A percentile compares a stretch with the other conserved stretches of the same genome.
Evolutionary conservation across 2,113 vertebrate species (phyloP).

Genomic region (Hemicordylus capensis): DNA sequence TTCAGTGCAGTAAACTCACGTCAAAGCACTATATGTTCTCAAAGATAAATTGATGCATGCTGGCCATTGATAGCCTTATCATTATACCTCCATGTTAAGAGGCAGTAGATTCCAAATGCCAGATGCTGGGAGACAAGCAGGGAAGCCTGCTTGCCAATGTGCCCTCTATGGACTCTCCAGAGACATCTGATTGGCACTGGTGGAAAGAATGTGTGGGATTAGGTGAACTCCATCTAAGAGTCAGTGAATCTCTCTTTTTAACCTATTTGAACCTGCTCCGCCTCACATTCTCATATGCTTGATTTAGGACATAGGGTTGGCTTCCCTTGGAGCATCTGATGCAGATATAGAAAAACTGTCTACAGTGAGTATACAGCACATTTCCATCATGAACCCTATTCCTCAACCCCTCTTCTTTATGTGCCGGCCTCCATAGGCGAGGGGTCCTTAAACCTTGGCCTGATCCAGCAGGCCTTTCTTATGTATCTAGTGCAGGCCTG

Average conservation of each 20-base stretch:
- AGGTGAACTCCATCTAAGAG: background rate
- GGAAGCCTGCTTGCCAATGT: no score
- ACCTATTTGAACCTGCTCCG: background rate
- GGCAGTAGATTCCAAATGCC: background rate
- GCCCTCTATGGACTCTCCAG: background rate
- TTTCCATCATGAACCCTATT: constrained; percentile 29
- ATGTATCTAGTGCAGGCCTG: no score
- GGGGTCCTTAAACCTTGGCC: no score
- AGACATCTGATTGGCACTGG: background rate
- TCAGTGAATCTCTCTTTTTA: background rate
- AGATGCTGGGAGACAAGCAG: background rate
- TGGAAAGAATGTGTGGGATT: background rate
- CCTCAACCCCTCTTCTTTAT: no score
- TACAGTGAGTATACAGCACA: constrained; percentile 72
- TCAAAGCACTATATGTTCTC: background rate
- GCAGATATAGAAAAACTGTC: constrained; percentile 88
- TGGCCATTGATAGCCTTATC: no score
- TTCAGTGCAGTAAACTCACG: background rate
- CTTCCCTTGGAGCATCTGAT: constrained; percentile 86
- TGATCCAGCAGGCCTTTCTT: no score
- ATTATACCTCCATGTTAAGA: no score
- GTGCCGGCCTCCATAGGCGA: no score
- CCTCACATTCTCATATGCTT: constrained; percentile 34
- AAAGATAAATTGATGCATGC: no score
- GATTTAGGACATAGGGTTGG: constrained; percentile 84